phyloP scores from a whole-genome alignment of 2,797 vertebrate genomes.

The Melanotaenia pygmaea region DNA sequence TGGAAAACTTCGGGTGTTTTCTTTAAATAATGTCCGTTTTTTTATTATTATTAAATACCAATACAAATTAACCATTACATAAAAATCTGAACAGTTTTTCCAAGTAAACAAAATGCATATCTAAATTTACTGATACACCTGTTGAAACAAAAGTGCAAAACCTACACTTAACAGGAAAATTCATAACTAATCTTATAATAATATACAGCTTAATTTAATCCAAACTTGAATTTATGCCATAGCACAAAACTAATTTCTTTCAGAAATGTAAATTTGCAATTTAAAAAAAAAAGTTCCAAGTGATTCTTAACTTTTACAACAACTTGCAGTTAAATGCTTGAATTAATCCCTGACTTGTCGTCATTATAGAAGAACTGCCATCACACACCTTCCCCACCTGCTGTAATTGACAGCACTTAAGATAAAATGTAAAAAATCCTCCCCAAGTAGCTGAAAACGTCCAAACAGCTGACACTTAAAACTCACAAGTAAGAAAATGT shows the following conservation, averaged over 20 bases:
- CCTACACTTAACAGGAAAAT: neutral
- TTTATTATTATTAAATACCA: neutral
- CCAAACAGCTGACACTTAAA: conserved; percentile 52
- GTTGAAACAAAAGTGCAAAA: neutral
- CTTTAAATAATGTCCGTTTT: conserved; percentile 3
- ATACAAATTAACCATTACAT: conserved; percentile 4
- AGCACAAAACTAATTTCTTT: no score
- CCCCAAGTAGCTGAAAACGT: conserved; percentile 36
- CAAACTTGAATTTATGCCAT: neutral
- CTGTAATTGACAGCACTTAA: conserved; percentile 75
- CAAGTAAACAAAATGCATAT: neutral
- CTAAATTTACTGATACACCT: neutral
- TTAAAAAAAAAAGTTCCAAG: conserved; percentile 4
- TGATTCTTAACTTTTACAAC: conserved; percentile 20
- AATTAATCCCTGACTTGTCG: conserved; percentile 37
- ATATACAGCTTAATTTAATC: neutral
- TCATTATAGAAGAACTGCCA: conserved; percentile 40
- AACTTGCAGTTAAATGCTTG: conserved; percentile 44
- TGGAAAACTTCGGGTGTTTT: conserved; percentile 17
- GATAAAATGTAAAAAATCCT: conserved; percentile 36
- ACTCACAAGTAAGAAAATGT: conserved; percentile 29
- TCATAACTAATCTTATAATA: neutral
- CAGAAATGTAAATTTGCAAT: neutral
- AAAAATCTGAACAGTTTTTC: neutral
- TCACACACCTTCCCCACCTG: conserved; percentile 29